These are phyloP conservation scores for Sebastes steindachneri DNA, from an alignment of 2,797 vertebrate genomes.

Conservation along the genomic window DNA sequence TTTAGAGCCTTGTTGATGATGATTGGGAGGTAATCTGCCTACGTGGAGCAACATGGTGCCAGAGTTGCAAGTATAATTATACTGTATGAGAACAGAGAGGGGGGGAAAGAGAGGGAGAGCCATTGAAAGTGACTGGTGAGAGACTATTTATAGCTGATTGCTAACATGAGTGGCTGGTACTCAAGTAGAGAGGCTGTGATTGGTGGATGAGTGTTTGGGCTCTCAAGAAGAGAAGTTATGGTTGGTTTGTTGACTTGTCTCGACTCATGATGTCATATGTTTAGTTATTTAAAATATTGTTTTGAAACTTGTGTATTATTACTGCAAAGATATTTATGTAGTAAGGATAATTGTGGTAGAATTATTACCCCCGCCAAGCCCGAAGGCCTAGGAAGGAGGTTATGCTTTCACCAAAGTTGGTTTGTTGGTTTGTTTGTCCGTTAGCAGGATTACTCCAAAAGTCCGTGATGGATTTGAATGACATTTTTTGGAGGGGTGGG, in stretches of 20 bases:
- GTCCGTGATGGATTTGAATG: no score
- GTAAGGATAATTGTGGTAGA: not conserved
- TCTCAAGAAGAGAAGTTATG: not conserved
- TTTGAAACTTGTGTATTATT: not conserved
- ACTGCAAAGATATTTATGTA: not conserved
- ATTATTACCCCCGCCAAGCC: not conserved
- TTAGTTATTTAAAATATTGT: not conserved
- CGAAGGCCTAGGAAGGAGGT: no score
- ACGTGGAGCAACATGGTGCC: conserved; percentile 38
- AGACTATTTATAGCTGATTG: conserved; percentile 54
- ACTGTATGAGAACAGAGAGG: not conserved
- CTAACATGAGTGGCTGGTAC: conserved; percentile 19
- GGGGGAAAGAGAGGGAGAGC: not conserved
- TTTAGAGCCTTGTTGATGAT: conserved; percentile 57
- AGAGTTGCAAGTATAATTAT: conserved; percentile 51
- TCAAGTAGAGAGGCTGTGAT: conserved; percentile 31
- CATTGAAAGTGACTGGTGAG: conserved; percentile 1
- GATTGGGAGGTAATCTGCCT: conserved; percentile 62
- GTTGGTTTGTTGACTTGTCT: conserved; percentile 38
- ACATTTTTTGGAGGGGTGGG: no score
- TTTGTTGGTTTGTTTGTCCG: no score
- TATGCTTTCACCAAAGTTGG: fast-evolving
- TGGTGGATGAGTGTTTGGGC: conserved; percentile 16
- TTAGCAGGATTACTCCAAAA: no score
- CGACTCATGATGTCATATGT: not conserved